Evolutionary conservation across 2,797 vertebrate species (phyloP), one percentile per base, ranked within the genome.

Genomic region (Atherinosoma microstoma): DNA sequence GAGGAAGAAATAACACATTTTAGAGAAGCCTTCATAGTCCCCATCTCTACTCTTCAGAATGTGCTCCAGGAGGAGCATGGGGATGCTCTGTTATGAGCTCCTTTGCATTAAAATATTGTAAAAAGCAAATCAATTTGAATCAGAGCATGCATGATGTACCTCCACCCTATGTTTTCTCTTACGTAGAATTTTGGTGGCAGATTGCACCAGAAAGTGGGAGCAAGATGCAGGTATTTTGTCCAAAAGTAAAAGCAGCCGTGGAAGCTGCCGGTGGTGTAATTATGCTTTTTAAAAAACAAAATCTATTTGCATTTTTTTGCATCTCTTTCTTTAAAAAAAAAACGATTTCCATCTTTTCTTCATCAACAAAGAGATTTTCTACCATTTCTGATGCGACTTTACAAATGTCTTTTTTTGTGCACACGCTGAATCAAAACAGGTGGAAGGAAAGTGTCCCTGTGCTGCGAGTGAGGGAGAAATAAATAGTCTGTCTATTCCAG

Each of bases 61-160:
- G 29, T 16, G 34, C 36, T 42, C 54, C 38, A n/a, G 56, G 49
- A 75, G 56, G 22, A 69, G 54, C 30, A 64, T 0, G 29, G 27
- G 35, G 49, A 75, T 42, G 76, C 66, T 72, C 83, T 38, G 71
- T 72, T 65, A 78, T 74, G 76, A 57, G 38, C 61, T 36, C 60
- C 30, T 84, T 78, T 69, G 53, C 68, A 80, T 60, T 66, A 40
- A 73, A 84, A 72, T 62, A 65, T 30, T 77, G 42, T 62, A 61
- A 30, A 78, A 79, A 66, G 67, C 63, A 79, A 73, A 83, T 84
- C 72, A 80, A 80, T 85, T 68, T 67, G 58, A 34, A 82, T 80
- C 68, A 83, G 16, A 27, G 22, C 29, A 61, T 29, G n/a, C 49
- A 64, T 69, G 35, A 68, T 32, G 29, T 15, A 29, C 65, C n/a